A percentile compares a stretch with the other conserved stretches of the same genome.
Evolutionary conservation across 2,113 vertebrate species (phyloP).

Genomic region (Corythaeola cristata): DNA sequence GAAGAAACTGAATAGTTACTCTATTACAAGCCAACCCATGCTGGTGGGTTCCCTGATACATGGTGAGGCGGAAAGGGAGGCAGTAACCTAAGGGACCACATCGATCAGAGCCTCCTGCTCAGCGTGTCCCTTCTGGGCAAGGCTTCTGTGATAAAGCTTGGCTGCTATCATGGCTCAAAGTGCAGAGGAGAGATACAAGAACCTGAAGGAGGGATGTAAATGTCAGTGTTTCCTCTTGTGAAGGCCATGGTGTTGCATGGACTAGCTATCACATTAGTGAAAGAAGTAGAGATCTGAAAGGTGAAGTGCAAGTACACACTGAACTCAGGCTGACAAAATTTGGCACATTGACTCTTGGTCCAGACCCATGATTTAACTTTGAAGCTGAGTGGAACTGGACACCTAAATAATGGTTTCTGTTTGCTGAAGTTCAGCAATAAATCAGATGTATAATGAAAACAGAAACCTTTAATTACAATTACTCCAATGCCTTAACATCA

Average conservation of each 20-base stretch:
- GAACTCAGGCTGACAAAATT: neutral
- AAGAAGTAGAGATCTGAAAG: neutral
- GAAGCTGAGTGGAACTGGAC: neutral
- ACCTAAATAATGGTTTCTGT: neutral
- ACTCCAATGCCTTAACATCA: neutral
- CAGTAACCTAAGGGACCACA: neutral
- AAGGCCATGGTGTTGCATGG: neutral
- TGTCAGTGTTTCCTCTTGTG: neutral
- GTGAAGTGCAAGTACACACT: neutral
- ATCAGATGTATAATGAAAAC: neutral
- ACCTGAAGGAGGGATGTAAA: neutral
- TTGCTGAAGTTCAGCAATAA: neutral
- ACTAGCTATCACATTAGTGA: neutral
- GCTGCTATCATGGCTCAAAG: neutral
- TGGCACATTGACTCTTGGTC: rapidly evolving
- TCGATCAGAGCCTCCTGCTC: neutral
- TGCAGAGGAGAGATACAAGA: neutral
- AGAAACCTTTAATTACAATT: neutral
- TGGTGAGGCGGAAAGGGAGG: neutral
- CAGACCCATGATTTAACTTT: neutral
- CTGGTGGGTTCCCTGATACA: neutral
- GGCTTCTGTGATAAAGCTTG: neutral
- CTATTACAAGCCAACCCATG: neutral
- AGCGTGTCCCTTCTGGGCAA: neutral
- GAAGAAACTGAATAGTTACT: neutral